Evolutionary conservation across 1,140 invertebrate species (phyloP).

Genomic region (Bombus balteatus): DNA sequence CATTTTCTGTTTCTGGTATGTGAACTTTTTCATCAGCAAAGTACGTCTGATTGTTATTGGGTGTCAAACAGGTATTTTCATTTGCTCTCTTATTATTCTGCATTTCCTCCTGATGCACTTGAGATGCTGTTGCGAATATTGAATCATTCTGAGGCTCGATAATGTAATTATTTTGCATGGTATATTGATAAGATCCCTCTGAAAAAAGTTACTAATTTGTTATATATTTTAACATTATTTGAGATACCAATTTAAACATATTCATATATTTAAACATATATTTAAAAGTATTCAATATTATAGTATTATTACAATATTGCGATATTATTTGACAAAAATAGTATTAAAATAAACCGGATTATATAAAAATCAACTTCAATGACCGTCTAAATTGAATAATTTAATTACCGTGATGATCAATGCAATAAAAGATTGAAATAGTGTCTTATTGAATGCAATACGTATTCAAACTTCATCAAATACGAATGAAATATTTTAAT

Average conservation of each 20-base stretch:
- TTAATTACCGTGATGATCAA: neutral
- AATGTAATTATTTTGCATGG: conserved; percentile 45
- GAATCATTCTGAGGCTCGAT: conserved; percentile 16
- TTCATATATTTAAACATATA: neutral
- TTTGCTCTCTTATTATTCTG: conserved; percentile 36
- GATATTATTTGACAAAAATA: too few relatives aligned
- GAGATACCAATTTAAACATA: too few relatives aligned
- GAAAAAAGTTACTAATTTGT: conserved; percentile 6
- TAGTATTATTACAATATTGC: neutral
- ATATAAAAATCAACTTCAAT: neutral
- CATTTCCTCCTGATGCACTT: conserved; percentile 21
- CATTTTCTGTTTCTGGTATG: conserved; percentile 81
- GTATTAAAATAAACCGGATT: neutral
- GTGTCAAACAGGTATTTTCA: conserved; percentile 70
- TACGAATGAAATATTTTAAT: neutral
- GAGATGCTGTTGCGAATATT: conserved; percentile 33
- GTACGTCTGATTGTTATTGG: conserved; percentile 81
- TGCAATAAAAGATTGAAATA: neutral
- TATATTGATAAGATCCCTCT: conserved; percentile 36
- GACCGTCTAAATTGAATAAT: neutral
- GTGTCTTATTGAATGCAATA: neutral
- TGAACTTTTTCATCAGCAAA: conserved; percentile 85
- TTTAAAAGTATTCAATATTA: neutral
- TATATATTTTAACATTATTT: too few relatives aligned
- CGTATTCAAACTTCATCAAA: neutral